phyloP scores from a whole-genome alignment of 2,888 invertebrate genomes.

The Harpagoxenus sublaevis region DNA sequence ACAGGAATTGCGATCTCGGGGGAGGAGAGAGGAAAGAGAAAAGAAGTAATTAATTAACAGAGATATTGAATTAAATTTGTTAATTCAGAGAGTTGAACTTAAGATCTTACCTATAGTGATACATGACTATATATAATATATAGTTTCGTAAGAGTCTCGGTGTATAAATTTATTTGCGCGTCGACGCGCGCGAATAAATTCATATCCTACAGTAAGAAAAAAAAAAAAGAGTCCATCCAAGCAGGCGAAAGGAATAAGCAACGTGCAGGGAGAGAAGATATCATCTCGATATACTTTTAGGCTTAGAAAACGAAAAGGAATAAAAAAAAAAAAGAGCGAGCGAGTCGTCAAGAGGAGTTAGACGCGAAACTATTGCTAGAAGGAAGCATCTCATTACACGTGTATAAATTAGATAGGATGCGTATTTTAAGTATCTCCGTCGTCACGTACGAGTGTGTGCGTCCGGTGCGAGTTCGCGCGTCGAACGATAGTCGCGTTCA shows the following conservation, averaged over 20 bases:
- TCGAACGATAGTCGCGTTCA: neutral
- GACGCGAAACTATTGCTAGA: slow-evolving; percentile 19
- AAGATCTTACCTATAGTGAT: slow-evolving; percentile 52
- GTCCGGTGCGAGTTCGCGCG: slow-evolving; percentile 31
- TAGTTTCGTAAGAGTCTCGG: slow-evolving; percentile 39
- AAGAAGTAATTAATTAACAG: slow-evolving; percentile 27
- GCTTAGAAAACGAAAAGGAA: neutral
- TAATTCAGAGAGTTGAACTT: slow-evolving; percentile 52
- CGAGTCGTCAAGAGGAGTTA: neutral
- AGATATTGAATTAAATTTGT: slow-evolving; percentile 51
- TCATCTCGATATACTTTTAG: slow-evolving; percentile 35
- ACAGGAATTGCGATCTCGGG: slow-evolving; percentile 38
- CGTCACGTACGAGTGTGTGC: slow-evolving; percentile 30
- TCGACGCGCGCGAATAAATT: slow-evolving; percentile 24
- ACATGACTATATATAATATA: slow-evolving; percentile 26
- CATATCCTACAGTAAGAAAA: slow-evolving; percentile 51
- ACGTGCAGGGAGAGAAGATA: slow-evolving; percentile 21
- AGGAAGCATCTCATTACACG: slow-evolving; percentile 55
- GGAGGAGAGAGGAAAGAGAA: neutral
- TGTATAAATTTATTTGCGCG: slow-evolving; percentile 29
- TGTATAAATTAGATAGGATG: slow-evolving; percentile 51
- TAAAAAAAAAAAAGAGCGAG: too few relatives aligned
- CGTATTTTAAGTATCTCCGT: slow-evolving; percentile 42
- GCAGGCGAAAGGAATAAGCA: slow-evolving; percentile 34
- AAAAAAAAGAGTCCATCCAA: slow-evolving; percentile 68